Conservation (phyloP, 2,113 vertebrate genomes). For the Ovis aries region ARS-UI_Ramb_v3.0 NC_056059.1:70379501-70380000, state of each 20-base stretch:
- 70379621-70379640: background rate
- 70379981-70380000: background rate
- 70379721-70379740: background rate
- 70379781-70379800: background rate
- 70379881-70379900: rapidly evolving
- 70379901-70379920: background rate
- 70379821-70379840: background rate
- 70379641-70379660: background rate
- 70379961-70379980: background rate
- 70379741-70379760: background rate
- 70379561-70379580: background rate
- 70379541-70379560: background rate
- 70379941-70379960: background rate
- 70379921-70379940: background rate
- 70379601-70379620: background rate
- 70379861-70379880: background rate
- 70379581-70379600: background rate
- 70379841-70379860: background rate
- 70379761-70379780: background rate
- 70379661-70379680: background rate
- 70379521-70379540: background rate
- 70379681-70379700: background rate
- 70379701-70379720: background rate
- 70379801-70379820: background rate
- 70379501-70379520: background rate